Evolutionary conservation across 2,797 vertebrate genomes (phyloP).

Genomic region (Neosilurus mollespiculum): DNA sequence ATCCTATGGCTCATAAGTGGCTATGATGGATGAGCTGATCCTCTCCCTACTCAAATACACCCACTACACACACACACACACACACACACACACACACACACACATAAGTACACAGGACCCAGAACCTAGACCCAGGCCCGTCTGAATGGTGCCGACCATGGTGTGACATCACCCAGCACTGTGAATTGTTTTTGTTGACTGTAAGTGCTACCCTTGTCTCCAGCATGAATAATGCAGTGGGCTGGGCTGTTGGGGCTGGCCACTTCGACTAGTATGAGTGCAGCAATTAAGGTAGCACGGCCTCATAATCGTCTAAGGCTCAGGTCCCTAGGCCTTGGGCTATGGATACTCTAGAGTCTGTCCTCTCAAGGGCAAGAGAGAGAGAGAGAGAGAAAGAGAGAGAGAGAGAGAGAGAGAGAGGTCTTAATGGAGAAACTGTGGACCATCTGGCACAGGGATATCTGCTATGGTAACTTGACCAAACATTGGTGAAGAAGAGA

Average conservation of each 20-base stretch:
- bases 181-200: conserved; percentile 59
- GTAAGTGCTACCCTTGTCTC: conserved; percentile 68
- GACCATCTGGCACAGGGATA: conserved; percentile 68
- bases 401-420: conserved; percentile 58
- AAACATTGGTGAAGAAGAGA: conserved; percentile 61
- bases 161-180: conserved; percentile 59
- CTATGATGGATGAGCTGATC: conserved; percentile 79
- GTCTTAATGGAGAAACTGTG: conserved; percentile 60
- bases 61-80: conserved; percentile 21
- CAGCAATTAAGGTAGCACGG: conserved; percentile 61
- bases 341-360: conserved; percentile 50
- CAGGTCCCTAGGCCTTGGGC: conserved; percentile 45
- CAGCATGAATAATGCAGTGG: conserved; percentile 63
- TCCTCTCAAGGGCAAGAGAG: conserved; percentile 65
- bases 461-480: conserved; percentile 71
- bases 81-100: conserved; percentile 1
- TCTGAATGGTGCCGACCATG: conserved; percentile 54
- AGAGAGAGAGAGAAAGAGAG: conserved; percentile 59
- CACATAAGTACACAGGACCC: conserved; percentile 37
- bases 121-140: conserved; percentile 49
- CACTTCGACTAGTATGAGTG: conserved; percentile 61
- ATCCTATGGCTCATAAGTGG: conserved; percentile 81
- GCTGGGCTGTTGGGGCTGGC: conserved; percentile 58
- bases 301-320: conserved; percentile 54
- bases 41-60: conserved; percentile 57